Conservation (phyloP, 2,113 vertebrate genomes). For the Sinocyclocheilus anshuiensis region DNA sequence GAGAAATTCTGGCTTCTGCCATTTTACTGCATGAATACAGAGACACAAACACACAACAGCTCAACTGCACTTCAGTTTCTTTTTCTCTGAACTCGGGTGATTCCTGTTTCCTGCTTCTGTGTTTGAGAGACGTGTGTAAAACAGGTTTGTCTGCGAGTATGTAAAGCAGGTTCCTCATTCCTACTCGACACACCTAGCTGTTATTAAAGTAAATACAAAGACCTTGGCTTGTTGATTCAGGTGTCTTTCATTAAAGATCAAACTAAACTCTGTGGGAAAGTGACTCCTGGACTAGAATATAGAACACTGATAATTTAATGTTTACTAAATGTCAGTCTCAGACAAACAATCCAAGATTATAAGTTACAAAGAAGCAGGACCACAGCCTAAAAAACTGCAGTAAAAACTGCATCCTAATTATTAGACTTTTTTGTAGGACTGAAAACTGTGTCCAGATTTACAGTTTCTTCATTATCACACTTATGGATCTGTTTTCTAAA, state of each 20-base stretch:
- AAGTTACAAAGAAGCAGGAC: too few relatives aligned
- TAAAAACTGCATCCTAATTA: too few relatives aligned
- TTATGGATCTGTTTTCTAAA: too few relatives aligned
- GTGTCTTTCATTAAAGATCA: not conserved
- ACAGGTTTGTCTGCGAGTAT: not conserved
- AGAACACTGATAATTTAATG: too few relatives aligned
- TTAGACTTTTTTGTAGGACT: too few relatives aligned
- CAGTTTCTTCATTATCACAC: too few relatives aligned
- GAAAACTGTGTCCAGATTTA: too few relatives aligned
- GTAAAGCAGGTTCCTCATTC: not conserved
- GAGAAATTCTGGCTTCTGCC: not conserved
- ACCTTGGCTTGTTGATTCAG: not conserved
- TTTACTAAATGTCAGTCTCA: too few relatives aligned
- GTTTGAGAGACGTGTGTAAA: not conserved
- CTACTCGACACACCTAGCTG: not conserved
- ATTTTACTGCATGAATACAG: not conserved
- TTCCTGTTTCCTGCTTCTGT: not conserved
- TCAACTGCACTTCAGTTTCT: not conserved
- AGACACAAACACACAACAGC: not conserved
- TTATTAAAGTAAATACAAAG: not conserved
- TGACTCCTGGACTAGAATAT: too few relatives aligned
- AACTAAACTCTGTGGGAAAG: too few relatives aligned
- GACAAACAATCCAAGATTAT: too few relatives aligned
- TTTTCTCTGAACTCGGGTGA: not conserved
- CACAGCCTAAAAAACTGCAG: too few relatives aligned